phyloP scores from a whole-genome alignment of 2,113 vertebrate species.

The Andinoacara biseriatus region DNA sequence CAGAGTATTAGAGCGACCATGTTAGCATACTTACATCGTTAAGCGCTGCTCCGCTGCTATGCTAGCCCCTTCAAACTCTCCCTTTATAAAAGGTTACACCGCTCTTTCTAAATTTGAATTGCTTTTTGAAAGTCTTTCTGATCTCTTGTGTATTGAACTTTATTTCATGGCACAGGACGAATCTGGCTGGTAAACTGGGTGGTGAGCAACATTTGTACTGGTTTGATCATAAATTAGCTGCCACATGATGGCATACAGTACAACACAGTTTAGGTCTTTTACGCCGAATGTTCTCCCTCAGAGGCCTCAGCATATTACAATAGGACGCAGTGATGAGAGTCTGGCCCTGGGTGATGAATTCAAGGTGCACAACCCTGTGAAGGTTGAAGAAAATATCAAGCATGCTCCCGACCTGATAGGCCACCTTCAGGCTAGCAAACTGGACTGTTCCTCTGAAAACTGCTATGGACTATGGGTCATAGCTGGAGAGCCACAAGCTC shows the following conservation, averaged over 20 bases:
- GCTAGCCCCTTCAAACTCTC: neutral
- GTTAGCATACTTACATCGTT: neutral
- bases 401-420: neutral
- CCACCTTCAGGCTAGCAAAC: slow-evolving; percentile 2
- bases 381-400: slow-evolving; percentile 5
- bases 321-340: neutral
- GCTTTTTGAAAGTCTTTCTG: neutral
- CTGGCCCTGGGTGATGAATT: neutral
- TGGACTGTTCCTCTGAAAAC: neutral
- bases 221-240: neutral
- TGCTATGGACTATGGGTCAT: neutral
- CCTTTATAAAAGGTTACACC: neutral
- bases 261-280: neutral
- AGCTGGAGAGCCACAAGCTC: neutral
- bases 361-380: slow-evolving; percentile 1
- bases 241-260: neutral
- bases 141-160: neutral
- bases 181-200: neutral
- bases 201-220: neutral
- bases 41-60: neutral
- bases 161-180: neutral
- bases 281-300: neutral
- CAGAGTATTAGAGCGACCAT: neutral
- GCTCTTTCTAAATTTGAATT: neutral
- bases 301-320: neutral